These are phyloP conservation scores for Crocuta crocuta DNA, from an alignment of 2,113 vertebrate species.

Conservation along the genomic window DNA sequence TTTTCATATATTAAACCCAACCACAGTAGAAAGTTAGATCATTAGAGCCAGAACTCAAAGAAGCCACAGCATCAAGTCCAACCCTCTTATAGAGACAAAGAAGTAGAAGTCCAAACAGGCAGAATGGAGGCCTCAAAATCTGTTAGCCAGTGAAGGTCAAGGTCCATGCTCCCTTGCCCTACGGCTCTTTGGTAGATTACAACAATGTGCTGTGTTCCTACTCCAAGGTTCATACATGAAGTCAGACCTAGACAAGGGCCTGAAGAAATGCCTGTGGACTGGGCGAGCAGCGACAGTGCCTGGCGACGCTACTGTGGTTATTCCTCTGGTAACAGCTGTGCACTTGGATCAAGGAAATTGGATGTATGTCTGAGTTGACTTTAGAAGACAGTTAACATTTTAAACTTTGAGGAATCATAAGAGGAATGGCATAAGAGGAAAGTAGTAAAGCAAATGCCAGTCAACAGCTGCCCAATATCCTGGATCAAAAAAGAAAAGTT, in stretches of 20 bases:
- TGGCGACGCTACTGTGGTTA: background rate
- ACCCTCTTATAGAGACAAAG: background rate
- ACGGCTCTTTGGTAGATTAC: background rate
- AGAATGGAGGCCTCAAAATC: too few species aligned
- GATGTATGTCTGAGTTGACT: slow-evolving; percentile 6
- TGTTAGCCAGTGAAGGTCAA: background rate
- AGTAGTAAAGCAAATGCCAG: slow-evolving; percentile 58
- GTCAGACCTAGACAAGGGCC: background rate
- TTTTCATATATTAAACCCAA: background rate
- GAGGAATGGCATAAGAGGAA: background rate
- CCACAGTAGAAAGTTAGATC: background rate
- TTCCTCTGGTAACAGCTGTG: background rate
- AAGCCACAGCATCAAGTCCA: background rate
- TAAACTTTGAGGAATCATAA: slow-evolving; percentile 25
- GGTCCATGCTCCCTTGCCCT: background rate
- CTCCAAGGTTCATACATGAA: background rate
- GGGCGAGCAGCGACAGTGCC: background rate
- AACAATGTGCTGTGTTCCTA: background rate
- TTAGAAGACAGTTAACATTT: background rate
- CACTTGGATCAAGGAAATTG: background rate
- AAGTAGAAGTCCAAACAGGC: background rate
- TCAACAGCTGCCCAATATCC: background rate
- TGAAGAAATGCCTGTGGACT: background rate
- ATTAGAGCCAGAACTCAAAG: background rate
- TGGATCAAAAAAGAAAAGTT: slow-evolving; percentile 7